A percentile compares a stretch with the other conserved stretches of the same genome.
Conservation (phyloP, 2,888 invertebrate genomes). For the Galerucella pusilla region DNA sequence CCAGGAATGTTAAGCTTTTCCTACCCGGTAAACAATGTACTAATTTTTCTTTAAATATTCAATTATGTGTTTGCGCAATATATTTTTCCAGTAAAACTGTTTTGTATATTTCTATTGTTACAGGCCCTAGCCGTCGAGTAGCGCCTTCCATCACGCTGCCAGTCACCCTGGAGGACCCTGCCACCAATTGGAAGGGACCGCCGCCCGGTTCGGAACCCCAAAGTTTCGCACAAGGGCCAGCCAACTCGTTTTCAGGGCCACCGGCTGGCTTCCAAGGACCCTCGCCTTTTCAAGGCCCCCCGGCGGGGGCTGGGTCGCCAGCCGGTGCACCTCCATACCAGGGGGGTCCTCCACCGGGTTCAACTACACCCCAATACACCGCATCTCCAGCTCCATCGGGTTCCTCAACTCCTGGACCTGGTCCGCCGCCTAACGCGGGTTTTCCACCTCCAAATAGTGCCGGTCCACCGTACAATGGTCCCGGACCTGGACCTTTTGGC, state of each 20-base stretch:
- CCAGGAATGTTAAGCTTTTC: too few relatives aligned
- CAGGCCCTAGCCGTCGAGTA: slow-evolving; percentile 88
- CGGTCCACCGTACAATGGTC: slow-evolving; percentile 75
- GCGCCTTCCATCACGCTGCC: slow-evolving; percentile 74
- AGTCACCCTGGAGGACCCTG: slow-evolving; percentile 81
- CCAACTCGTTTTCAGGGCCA: slow-evolving; percentile 70
- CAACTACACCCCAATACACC: slow-evolving; percentile 84
- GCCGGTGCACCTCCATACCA: slow-evolving; percentile 76
- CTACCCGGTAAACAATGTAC: too few relatives aligned
- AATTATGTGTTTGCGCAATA: background rate
- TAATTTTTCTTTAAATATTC: background rate
- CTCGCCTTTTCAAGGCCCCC: slow-evolving; percentile 74
- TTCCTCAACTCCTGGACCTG: slow-evolving; percentile 83
- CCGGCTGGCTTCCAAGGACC: slow-evolving; percentile 65
- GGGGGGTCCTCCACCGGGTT: slow-evolving; percentile 78
- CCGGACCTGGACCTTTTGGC: slow-evolving; percentile 72
- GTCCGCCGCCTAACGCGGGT: slow-evolving; percentile 68
- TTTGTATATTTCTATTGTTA: slow-evolving; percentile 50
- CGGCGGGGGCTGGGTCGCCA: slow-evolving; percentile 80
- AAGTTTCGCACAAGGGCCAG: slow-evolving; percentile 73
- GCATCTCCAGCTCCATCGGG: slow-evolving; percentile 88
- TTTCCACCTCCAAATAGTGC: slow-evolving; percentile 71
- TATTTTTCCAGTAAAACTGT: slow-evolving; percentile 9
- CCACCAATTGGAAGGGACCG: slow-evolving; percentile 84
- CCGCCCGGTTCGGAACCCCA: slow-evolving; percentile 74